Percentiles rank a stretch among this genome's conserved stretches.
Conservation (phyloP, 2,888 invertebrate species). For the Pherbina coryleti region DNA sequence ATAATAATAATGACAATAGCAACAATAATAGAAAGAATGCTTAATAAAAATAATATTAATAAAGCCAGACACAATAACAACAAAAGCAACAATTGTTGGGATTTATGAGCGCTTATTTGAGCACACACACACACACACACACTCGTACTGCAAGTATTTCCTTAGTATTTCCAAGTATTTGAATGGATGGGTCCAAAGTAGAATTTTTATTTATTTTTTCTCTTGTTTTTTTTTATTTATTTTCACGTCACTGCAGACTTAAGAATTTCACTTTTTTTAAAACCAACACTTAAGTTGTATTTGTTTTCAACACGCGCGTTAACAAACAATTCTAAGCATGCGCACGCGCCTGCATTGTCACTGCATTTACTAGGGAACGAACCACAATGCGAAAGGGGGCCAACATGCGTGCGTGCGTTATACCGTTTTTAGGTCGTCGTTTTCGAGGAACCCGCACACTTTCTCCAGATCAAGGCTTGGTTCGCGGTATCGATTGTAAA, state of each 20-base stretch:
- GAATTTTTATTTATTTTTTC: not conserved
- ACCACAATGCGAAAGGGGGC: not conserved
- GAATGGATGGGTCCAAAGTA: not conserved
- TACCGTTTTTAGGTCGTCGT: not conserved
- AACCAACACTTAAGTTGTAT: too few relatives aligned
- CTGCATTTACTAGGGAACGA: not conserved
- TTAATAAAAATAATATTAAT: not conserved
- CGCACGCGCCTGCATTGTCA: not conserved
- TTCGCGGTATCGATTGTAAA: not conserved
- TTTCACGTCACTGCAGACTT: not conserved
- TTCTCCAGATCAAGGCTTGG: not conserved
- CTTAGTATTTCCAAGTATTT: not conserved
- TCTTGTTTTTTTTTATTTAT: not conserved
- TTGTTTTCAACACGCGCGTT: too few relatives aligned
- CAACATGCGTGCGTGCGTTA: not conserved
- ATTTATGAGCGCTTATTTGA: not conserved
- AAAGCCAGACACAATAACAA: constrained; percentile 3
- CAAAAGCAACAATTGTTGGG: constrained; percentile 5
- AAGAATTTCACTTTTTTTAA: not conserved
- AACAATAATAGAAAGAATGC: not conserved
- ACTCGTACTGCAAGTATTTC: too few relatives aligned
- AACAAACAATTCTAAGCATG: not conserved
- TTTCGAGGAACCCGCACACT: not conserved
- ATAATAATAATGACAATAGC: not conserved
- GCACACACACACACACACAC: not conserved